These are phyloP conservation scores for Dasysyrphus albostriatus DNA, from an alignment of 2,888 invertebrate species.

Conservation along the genomic window DNA sequence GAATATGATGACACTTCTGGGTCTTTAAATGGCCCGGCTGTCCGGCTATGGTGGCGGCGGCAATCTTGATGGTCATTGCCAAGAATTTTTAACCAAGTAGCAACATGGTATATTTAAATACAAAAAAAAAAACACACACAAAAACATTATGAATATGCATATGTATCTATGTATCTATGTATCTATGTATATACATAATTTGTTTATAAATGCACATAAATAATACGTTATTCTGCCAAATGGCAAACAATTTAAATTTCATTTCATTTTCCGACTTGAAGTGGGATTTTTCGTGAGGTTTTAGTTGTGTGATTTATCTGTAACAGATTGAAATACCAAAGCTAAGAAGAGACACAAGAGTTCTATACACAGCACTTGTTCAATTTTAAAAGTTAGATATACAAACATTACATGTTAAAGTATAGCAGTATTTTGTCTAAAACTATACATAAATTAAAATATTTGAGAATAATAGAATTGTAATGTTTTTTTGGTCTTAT, in stretches of 20 bases:
- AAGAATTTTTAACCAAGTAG: conserved; percentile 60
- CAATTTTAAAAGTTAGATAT: conserved; percentile 14
- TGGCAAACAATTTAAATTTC: conserved; percentile 68
- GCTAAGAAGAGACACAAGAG: conserved; percentile 11
- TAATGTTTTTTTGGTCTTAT: too few species aligned
- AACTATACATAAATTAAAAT: too few species aligned
- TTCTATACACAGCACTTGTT: conserved; percentile 33
- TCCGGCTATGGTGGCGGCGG: conserved; percentile 28
- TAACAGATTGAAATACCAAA: conserved; percentile 73
- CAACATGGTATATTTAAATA: conserved; percentile 19
- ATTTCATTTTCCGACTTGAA: conserved; percentile 50
- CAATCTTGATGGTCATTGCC: conserved; percentile 70
- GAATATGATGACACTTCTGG: conserved; percentile 50
- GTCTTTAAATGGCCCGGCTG: conserved; percentile 44
- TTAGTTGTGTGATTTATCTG: conserved; percentile 69
- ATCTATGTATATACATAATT: conserved; percentile 22
- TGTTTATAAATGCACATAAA: conserved; percentile 67
- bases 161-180: background rate
- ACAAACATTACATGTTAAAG: too few species aligned
- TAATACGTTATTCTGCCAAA: conserved; percentile 62
- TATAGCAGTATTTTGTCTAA: too few species aligned
- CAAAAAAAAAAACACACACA: conserved; percentile 1
- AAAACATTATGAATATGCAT: too few species aligned
- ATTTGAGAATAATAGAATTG: too few species aligned
- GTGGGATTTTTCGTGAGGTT: conserved; percentile 51